Evolutionary conservation across 1,140 invertebrate species (phyloP).

Genomic region (Belonocnema kinseyi): DNA sequence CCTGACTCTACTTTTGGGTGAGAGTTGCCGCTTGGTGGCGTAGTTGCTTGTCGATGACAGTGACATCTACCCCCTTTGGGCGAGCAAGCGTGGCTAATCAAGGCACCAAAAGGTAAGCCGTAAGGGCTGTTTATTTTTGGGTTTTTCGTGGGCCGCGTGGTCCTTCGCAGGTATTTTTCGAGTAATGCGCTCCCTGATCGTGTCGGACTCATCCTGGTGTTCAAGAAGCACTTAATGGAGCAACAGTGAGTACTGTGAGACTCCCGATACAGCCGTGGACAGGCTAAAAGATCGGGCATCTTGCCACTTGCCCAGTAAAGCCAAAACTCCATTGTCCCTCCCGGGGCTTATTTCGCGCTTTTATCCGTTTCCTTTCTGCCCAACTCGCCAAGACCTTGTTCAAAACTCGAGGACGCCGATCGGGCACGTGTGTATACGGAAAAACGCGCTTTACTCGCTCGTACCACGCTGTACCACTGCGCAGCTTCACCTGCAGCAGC

Average conservation of each 20-base stretch:
- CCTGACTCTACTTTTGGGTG: too few species aligned
- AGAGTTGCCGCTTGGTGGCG: conserved; percentile 1
- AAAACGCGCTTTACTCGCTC: background rate
- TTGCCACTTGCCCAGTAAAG: conserved; percentile 63
- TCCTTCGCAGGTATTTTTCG: conserved; percentile 52
- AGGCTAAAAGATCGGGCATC: conserved; percentile 63
- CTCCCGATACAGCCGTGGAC: conserved; percentile 62
- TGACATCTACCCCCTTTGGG: conserved; percentile 56
- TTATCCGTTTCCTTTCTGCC: conserved; percentile 45
- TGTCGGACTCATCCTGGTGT: conserved; percentile 49
- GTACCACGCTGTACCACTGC: conserved; percentile 41
- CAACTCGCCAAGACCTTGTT: conserved; percentile 20
- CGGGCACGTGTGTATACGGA: conserved; percentile 31
- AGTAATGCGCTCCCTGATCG: conserved; percentile 56
- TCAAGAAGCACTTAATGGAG: conserved; percentile 59
- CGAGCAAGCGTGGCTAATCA: conserved; percentile 80
- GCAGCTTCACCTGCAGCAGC: conserved; percentile 35
- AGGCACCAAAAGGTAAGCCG: conserved; percentile 80
- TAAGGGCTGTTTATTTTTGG: conserved; percentile 67
- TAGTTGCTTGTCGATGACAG: conserved; percentile 42
- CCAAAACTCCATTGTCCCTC: conserved; percentile 50
- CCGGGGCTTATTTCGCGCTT: conserved; percentile 44
- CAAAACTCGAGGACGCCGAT: conserved; percentile 6
- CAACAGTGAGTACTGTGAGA: conserved; percentile 62
- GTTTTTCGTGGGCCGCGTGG: conserved; percentile 55